Base-by-base conservation (phyloP, 2,797 vertebrate genomes). In the Dermochelys coriacea region DNA sequence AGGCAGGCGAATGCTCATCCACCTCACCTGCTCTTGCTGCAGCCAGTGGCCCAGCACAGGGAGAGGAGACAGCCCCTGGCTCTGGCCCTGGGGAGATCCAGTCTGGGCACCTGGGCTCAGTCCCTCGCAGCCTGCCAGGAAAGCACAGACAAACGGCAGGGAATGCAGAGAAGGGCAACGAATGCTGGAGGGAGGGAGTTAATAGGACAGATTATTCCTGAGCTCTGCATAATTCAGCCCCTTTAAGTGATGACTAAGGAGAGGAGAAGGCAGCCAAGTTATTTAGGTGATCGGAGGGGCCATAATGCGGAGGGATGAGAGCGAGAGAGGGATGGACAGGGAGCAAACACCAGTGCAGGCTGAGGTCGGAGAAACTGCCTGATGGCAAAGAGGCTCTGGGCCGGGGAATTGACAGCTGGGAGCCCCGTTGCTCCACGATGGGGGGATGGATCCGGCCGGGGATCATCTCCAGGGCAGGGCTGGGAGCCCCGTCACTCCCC, bases 101-200 rank as follows among this genome's bases (percentile, higher is more conserved):
- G 64, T 64, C 64, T 37, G 18, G n/a, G 64, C n/a, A 18, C 64
- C 34, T 19, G 18, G n/a, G n/a, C 64, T 37, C 64, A 68, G 64
- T 18, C 59, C 52, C 31, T 52, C 45, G 41, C 52, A 59, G 74
- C n/a, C 57, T 59, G 57, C 8, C 16, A 47, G 61, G 45, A 31
- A n/a, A 82, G 71, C 61, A 59, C 29, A 29, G 75, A 74, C 85
- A 80, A 92, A 92, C 23, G 79, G 75, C 59, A 57, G 52, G 85
- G 14, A 80, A 59, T 88, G 52, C 85, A 92, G 85, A 88, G 91
- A 27, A 8, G 34, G 34, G 86, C 81, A 74, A 80, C 52, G n/a
- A 75, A 80, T 64, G 86, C 90, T 82, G 87, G 61, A 52, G 90
- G 87, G 61, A 47, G 86, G 59, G 74, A 59, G 85, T 80, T 92